These are phyloP conservation scores for Oligia latruncula DNA, from an alignment of 2,888 invertebrate genomes.

Conservation along the genomic window DNA sequence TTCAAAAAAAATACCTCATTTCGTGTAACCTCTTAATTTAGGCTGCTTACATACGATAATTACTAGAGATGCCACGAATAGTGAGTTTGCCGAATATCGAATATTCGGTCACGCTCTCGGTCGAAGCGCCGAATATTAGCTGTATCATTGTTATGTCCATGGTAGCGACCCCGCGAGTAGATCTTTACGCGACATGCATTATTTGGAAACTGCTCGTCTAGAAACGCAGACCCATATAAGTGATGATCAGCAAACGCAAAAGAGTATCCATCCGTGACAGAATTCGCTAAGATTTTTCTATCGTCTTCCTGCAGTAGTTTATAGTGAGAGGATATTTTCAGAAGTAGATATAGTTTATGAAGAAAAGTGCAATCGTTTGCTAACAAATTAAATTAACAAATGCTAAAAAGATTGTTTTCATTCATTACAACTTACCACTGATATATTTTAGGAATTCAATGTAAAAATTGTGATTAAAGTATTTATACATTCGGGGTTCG, in stretches of 20 bases:
- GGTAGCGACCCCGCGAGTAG: background rate
- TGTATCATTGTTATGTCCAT: background rate
- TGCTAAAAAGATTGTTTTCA: background rate
- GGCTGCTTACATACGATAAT: slow-evolving; percentile 34
- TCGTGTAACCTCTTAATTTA: slow-evolving; percentile 49
- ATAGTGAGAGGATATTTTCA: background rate
- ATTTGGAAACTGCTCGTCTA: background rate
- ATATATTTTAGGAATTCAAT: background rate
- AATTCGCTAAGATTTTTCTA: background rate
- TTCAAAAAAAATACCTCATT: slow-evolving; percentile 24
- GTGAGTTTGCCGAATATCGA: background rate
- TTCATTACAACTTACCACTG: background rate
- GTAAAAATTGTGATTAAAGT: background rate
- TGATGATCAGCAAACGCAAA: background rate
- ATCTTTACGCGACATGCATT: background rate
- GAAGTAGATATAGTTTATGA: background rate
- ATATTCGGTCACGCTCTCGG: background rate
- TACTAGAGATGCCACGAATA: background rate
- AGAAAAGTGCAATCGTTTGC: background rate
- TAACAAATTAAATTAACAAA: background rate
- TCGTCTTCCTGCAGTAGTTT: background rate
- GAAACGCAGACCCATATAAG: background rate
- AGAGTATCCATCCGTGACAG: background rate
- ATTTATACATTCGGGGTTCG: background rate
- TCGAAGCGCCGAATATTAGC: background rate